These are phyloP conservation scores for Drosophila dives DNA, from an alignment of 2,888 invertebrate genomes.

Conservation along the genomic window DNA sequence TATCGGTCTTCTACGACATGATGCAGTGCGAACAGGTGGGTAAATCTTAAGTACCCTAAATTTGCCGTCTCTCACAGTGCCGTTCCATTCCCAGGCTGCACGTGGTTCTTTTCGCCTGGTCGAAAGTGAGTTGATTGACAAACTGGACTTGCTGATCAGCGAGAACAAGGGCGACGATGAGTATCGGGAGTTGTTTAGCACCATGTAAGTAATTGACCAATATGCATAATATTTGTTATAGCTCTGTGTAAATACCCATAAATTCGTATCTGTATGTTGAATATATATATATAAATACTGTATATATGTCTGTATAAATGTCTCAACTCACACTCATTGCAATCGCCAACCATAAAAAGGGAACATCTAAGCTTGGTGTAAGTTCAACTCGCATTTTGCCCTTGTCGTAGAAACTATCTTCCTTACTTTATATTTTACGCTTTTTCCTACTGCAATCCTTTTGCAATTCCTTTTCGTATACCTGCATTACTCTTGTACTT, in stretches of 20 bases:
- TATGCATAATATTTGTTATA: slow-evolving; percentile 11
- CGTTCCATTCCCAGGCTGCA: slow-evolving; percentile 85
- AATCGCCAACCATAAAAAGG: slow-evolving; percentile 86
- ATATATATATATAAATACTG: slow-evolving; percentile 48
- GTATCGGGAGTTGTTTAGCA: slow-evolving; percentile 96
- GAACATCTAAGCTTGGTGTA: slow-evolving; percentile 97
- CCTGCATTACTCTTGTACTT: slow-evolving; percentile 7
- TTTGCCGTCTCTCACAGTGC: neutral
- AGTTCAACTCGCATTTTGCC: slow-evolving; percentile 86
- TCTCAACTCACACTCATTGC: slow-evolving; percentile 71
- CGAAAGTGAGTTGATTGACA: slow-evolving; percentile 97
- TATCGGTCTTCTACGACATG: slow-evolving; percentile 97
- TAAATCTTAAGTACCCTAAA: fast-evolving
- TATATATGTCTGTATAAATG: slow-evolving; percentile 60
- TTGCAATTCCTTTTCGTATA: neutral
- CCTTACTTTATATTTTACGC: neutral
- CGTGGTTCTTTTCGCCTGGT: slow-evolving; percentile 95
- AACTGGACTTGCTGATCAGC: slow-evolving; percentile 95
- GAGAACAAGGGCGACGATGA: slow-evolving; percentile 98
- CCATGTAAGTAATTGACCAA: slow-evolving; percentile 91
- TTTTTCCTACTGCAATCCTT: neutral
- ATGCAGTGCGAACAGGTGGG: slow-evolving; percentile 94
- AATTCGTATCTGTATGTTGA: slow-evolving; percentile 25
- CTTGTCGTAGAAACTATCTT: slow-evolving; percentile 34
- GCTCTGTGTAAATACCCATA: slow-evolving; percentile 26